Evolutionary conservation across 2,888 invertebrate genomes (phyloP), one percentile per base, ranked within the genome.

Genomic region (Rhagophthalmus giganteus): DNA sequence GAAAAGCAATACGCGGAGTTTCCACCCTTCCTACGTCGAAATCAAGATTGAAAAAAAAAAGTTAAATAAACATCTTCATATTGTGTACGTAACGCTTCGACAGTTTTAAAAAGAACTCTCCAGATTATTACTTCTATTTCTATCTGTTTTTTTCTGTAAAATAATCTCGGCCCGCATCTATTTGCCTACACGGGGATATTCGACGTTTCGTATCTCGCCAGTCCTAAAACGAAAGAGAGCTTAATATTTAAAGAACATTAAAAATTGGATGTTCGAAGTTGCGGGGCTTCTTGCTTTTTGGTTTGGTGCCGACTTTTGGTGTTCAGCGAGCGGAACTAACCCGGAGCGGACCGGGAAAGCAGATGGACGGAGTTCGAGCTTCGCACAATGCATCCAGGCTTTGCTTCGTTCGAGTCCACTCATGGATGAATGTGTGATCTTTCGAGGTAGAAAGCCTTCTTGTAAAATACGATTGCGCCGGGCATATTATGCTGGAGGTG

Each of bases 311-410:
- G 57, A 60, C 57, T 61, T 62, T 63, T 62, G 54, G 58, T 50
- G 59, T 56, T 67, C 78, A 77, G 1, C 75, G 75, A 62, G 77
- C 76, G 57, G 71, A 78, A 62, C 70, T 53, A 75, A 79, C 26
- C 71, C 78, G 62, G 76, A 76, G 44, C 74, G 74, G 66, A 78
- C 79, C 75, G 54, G 59, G 56, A 61, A 61, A 61, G 61, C 63
- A 63, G 63, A 63, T 63, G 63, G 63, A 63, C 63, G 62, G 44
- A 48, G 54, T 51, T 56, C 52, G 40, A 51, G 51, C 47, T 50
- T 52, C 42, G 47, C 54, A 58, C 58, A 58, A 58, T 58, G 40
- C 54, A 54, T 38, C 30, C 35, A 48, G 41, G 30, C 50, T 55
- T 49, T 57, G 48, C 55, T 49, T 50, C 57, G 57, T 57, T 59